Base-by-base conservation (phyloP, 2,888 invertebrate species). In the Noctua janthe region DNA sequence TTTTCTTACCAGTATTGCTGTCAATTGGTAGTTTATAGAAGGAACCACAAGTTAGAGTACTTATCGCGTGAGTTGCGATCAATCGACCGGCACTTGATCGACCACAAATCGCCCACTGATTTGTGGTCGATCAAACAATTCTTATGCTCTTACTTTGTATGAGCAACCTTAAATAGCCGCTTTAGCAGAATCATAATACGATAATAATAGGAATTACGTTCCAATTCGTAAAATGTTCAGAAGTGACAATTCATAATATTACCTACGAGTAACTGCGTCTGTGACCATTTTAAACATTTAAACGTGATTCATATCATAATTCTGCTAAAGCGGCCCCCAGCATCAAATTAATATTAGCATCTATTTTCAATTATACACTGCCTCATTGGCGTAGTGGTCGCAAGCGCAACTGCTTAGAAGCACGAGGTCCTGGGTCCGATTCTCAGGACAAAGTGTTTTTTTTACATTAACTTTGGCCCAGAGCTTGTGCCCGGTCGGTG, bases 51-150 rank as follows among this genome's bases (percentile, higher is more conserved):
- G 47, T 71, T 13, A 67, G 13, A 47, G 51, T 59, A 76, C 71
- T 76, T 76, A 69, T 87, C 54, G 62, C 43, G 51, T 74, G 70
- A 17, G 62, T 17, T 17, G 49, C 7, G 54, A 8, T 54, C 75
- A 73, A 76, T 73, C n/a, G 72, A n/a, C 15, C 59, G 73, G 35
- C 72, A 35, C 73, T 39, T 56, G 49, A 29, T 56, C 75, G 71
- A 74, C 81, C 74, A 64, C 71, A 71, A 56, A 69, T 51, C 43
- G 43, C 43, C 43, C 62, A 35, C 4, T 2, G 49, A 71, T 74
- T 87, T 87, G 75, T 84, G 80, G 76, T 80, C 67, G 13, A 43
- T 43, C 47, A 47, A 72, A 69, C 62, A 13, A 11, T 49, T 70
- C 15, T 20, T 6, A 56, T 39, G 13, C 17, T 62, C 39, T 79